Percentiles rank a stretch among this genome's conserved stretches.
phyloP scores from a whole-genome alignment of 2,888 invertebrate species.

The Polydrusus pterygomalis region DNA sequence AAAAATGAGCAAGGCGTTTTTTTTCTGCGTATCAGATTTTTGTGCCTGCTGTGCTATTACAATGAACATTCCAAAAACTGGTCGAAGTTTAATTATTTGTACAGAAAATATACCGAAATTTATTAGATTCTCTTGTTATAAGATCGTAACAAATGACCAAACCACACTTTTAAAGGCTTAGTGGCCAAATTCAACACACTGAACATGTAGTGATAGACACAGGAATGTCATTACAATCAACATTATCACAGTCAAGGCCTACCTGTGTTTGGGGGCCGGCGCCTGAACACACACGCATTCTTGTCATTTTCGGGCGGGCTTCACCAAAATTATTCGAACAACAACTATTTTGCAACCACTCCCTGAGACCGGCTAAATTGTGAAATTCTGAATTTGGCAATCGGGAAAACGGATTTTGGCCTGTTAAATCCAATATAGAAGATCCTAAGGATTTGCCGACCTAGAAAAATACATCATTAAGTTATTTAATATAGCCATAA shows the following conservation, averaged over 20 bases:
- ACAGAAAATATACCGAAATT: too few species aligned
- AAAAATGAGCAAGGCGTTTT: too few species aligned
- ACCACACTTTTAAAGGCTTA: slow-evolving; percentile 20
- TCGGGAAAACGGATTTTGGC: slow-evolving; percentile 87
- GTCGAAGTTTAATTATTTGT: too few species aligned
- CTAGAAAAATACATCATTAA: slow-evolving; percentile 67
- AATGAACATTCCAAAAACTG: too few species aligned
- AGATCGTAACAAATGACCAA: neutral
- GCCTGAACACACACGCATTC: slow-evolving; percentile 54
- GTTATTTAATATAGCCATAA: too few species aligned
- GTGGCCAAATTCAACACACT: slow-evolving; percentile 47
- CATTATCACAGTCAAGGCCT: slow-evolving; percentile 52
- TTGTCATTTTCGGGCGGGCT: slow-evolving; percentile 58
- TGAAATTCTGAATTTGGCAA: slow-evolving; percentile 88
- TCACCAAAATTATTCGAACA: slow-evolving; percentile 55
- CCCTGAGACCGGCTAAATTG: slow-evolving; percentile 79
- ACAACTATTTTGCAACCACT: slow-evolving; percentile 75
- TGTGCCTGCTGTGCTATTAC: too few species aligned
- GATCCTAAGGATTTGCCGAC: slow-evolving; percentile 89
- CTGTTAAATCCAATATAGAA: slow-evolving; percentile 88
- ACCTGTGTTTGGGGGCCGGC: slow-evolving; percentile 67
- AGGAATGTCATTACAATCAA: slow-evolving; percentile 53
- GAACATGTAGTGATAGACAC: slow-evolving; percentile 60
- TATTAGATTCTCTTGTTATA: too few species aligned
- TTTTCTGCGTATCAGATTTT: too few species aligned